phyloP scores from a whole-genome alignment of 2,797 vertebrate genomes.

The Enteromius afrohamiltoni region DNA sequence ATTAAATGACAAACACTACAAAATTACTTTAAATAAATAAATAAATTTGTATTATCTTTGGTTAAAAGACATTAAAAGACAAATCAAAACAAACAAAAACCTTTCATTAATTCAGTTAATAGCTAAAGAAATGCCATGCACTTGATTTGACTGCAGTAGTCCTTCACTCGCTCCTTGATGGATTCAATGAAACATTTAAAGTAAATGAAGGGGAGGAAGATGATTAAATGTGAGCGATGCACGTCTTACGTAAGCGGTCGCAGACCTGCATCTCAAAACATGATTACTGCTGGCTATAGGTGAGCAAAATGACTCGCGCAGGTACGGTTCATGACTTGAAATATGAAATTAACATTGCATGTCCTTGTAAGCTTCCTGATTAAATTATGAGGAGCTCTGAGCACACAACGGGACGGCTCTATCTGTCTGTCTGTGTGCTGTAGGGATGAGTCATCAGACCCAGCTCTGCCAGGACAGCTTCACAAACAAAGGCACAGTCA shows the following conservation, averaged over 20 bases:
- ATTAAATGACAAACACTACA: too few species aligned
- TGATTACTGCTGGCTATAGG: constrained; percentile 11
- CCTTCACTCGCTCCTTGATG: constrained; percentile 15
- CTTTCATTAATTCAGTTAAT: too few species aligned
- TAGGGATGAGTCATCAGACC: constrained; percentile 76
- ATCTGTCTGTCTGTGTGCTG: constrained; percentile 69
- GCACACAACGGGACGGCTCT: constrained; percentile 74
- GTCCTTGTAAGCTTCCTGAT: constrained; percentile 83
- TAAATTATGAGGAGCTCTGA: constrained; percentile 72
- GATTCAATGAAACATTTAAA: constrained; percentile 18
- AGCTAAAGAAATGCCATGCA: neutral
- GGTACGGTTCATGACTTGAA: constrained; percentile 55
- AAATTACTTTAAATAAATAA: too few species aligned
- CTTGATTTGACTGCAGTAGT: constrained; percentile 16
- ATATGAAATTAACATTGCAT: constrained; percentile 79
- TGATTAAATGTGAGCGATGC: constrained; percentile 17
- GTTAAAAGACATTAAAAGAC: neutral
- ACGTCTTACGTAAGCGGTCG: constrained; percentile 11
- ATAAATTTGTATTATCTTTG: neutral
- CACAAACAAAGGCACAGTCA: constrained; percentile 72
- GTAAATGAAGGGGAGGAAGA: neutral
- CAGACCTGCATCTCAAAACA: constrained; percentile 43
- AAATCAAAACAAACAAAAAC: neutral
- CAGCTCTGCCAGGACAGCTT: constrained; percentile 77
- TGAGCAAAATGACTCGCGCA: constrained; percentile 28